These are phyloP conservation scores for Prenolepis imparis DNA, from an alignment of 2,888 invertebrate genomes.

Conservation along the genomic window DNA sequence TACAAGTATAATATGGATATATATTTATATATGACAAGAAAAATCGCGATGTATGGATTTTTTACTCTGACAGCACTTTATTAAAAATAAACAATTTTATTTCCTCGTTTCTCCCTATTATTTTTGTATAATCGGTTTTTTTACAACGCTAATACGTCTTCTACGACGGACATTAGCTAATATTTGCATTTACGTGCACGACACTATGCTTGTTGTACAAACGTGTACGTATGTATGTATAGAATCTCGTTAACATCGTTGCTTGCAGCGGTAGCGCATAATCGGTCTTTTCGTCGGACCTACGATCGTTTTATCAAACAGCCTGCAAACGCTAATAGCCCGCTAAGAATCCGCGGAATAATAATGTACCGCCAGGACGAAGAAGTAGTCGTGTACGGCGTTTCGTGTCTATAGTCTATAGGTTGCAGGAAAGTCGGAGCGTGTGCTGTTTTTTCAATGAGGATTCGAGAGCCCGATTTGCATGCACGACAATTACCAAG, in stretches of 20 bases:
- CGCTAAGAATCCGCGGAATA: conserved; percentile 61
- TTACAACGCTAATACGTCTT: background rate
- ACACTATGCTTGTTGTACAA: background rate
- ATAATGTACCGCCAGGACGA: conserved; percentile 44
- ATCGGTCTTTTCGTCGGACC: conserved; percentile 51
- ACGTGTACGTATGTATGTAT: conserved; percentile 12
- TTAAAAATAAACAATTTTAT: background rate
- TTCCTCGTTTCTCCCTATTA: background rate
- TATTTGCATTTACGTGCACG: conserved; percentile 32
- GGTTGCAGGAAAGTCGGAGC: conserved; percentile 42
- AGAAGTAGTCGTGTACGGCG: conserved; percentile 4
- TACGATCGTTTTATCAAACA: conserved; percentile 61
- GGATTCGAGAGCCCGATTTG: conserved; percentile 43
- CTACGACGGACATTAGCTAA: conserved; percentile 10
- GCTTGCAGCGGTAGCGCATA: conserved; percentile 33
- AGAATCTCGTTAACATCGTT: conserved; percentile 53
- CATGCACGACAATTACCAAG: conserved; percentile 54
- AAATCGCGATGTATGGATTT: background rate
- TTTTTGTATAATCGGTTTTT: background rate
- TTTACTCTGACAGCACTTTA: background rate
- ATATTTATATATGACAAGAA: background rate
- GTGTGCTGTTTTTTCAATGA: conserved; percentile 49
- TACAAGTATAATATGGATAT: background rate
- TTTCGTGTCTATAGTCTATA: conserved; percentile 36
- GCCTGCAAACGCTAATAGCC: conserved; percentile 58